These are phyloP conservation scores for Camelus bactrianus DNA, from an alignment of 2,113 vertebrate genomes.

Conservation along the genomic window DNA sequence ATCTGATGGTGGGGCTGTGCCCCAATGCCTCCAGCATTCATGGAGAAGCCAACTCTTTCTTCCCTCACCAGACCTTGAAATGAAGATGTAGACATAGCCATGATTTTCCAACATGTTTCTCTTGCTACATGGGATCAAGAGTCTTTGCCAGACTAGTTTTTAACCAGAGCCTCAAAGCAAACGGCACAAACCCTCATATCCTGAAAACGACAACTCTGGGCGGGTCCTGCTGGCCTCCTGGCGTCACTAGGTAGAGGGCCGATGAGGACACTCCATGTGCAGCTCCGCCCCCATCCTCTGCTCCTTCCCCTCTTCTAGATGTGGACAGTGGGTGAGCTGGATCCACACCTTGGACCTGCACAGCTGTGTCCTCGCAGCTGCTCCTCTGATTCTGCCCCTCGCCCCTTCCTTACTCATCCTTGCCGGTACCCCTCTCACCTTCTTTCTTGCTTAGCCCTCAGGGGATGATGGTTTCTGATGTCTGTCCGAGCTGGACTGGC, in stretches of 20 bases:
- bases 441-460: not conserved
- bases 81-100: not conserved
- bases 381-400: not conserved
- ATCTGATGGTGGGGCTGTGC: not conserved
- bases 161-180: not conserved
- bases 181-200: not conserved
- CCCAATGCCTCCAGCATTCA: not conserved
- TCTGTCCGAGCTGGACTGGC: not conserved
- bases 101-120: not conserved
- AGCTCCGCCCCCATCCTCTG: not conserved
- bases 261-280: not conserved
- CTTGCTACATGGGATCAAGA: not conserved
- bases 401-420: not conserved
- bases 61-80: not conserved
- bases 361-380: not conserved
- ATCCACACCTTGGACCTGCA: not conserved
- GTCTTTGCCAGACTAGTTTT: not conserved
- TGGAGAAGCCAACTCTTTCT: not conserved
- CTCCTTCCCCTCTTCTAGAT: not conserved
- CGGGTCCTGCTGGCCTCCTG: not conserved
- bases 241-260: not conserved
- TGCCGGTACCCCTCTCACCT: not conserved
- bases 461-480: not conserved
- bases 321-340: fast-evolving
- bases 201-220: not conserved